These are phyloP conservation scores for Myocastor coypus DNA, from an alignment of 2,113 vertebrate species.

Conservation along the genomic window DNA sequence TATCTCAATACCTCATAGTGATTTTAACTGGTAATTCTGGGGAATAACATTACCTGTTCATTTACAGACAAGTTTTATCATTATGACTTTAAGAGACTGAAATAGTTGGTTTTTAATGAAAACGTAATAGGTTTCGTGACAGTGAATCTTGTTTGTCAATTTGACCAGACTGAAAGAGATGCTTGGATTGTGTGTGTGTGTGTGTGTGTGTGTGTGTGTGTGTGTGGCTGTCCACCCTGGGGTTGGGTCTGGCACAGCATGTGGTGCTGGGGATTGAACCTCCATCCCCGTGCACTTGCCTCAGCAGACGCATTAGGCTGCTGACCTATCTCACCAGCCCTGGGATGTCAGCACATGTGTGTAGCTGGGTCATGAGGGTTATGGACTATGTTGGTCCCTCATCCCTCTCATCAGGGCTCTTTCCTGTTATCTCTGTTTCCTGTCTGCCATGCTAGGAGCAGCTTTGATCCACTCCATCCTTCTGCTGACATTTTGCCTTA, in stretches of 20 bases:
- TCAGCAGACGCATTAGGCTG: too few relatives aligned
- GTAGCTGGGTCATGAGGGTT: too few relatives aligned
- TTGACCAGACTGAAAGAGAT: neutral
- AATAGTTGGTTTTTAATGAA: constrained; percentile 37
- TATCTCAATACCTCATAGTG: neutral
- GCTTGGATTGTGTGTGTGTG: too few relatives aligned
- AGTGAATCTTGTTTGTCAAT: neutral
- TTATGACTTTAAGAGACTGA: neutral
- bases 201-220: too few relatives aligned
- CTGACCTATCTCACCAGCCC: too few relatives aligned
- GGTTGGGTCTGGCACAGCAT: too few relatives aligned
- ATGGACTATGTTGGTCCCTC: neutral
- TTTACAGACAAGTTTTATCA: constrained; percentile 15
- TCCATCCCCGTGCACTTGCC: too few relatives aligned
- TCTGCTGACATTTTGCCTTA: neutral
- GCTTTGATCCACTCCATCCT: neutral
- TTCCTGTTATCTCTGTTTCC: neutral
- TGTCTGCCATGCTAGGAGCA: neutral
- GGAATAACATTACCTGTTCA: neutral
- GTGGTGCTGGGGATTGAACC: too few relatives aligned
- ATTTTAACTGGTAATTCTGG: neutral
- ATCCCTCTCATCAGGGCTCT: neutral
- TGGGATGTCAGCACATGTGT: neutral
- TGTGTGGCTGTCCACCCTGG: too few relatives aligned
- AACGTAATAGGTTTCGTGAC: neutral